Conservation (phyloP, 2,113 vertebrate species). For the Sterrhoptilus dennistouni region DNA sequence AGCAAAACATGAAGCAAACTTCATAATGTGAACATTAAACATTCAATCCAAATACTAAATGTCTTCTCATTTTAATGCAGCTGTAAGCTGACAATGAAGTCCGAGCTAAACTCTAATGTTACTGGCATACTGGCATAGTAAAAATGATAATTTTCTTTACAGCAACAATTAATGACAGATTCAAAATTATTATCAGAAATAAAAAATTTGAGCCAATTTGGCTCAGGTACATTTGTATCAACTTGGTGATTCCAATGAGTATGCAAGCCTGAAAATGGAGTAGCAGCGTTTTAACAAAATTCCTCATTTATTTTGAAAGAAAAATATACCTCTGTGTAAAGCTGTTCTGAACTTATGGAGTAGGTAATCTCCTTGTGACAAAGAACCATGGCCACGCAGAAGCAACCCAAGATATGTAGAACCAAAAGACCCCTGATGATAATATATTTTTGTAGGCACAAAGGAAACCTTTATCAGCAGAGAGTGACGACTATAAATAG, state of each 20-base stretch:
- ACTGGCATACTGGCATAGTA: not conserved
- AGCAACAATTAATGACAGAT: not conserved
- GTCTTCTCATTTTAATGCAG: not conserved
- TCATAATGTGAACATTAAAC: not conserved
- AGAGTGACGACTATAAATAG: not conserved
- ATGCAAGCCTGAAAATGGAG: not conserved
- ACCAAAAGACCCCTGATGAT: not conserved
- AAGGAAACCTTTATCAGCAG: not conserved
- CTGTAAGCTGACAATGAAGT: not conserved
- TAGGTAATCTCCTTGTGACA: not conserved
- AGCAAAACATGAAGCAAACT: not conserved
- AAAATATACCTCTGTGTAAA: accelerated
- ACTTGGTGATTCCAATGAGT: not conserved
- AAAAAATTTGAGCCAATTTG: not conserved
- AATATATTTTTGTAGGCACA: not conserved
- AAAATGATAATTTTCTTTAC: not conserved
- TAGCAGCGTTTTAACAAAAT: not conserved
- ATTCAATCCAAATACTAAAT: not conserved
- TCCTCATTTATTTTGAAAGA: not conserved
- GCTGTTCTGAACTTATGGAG: not conserved
- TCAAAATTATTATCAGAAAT: not conserved
- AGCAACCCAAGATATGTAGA: not conserved
- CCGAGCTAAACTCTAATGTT: not conserved
- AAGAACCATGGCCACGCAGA: not conserved
- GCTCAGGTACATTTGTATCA: not conserved